Percentiles rank a stretch among this genome's conserved stretches.
phyloP scores from a whole-genome alignment of 2,113 vertebrate species.

The Cyprinodon variegatus region DNA sequence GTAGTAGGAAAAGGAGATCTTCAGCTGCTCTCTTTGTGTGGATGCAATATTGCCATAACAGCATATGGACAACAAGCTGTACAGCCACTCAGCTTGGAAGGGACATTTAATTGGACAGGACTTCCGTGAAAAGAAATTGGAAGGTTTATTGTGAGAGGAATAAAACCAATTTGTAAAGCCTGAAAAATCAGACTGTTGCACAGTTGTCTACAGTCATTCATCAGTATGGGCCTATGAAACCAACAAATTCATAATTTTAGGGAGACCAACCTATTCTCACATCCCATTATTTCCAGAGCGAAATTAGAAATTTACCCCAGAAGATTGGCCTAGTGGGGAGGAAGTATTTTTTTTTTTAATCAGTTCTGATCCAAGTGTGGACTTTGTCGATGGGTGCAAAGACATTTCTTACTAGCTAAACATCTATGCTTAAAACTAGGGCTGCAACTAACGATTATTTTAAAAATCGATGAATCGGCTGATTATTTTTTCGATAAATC shows the following conservation, averaged over 20 bases:
- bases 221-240: constrained; percentile 13
- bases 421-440: no score
- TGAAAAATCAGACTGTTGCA: constrained; percentile 49
- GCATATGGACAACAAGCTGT: constrained; percentile 75
- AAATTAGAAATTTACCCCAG: no score
- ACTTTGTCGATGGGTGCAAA: no score
- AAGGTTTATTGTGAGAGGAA: constrained; percentile 55
- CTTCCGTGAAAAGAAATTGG: constrained; percentile 55
- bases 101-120: constrained; percentile 67
- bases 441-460: no score
- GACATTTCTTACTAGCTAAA: no score
- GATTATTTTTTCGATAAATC: no score
- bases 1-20: constrained; percentile 7
- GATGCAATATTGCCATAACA: constrained; percentile 69
- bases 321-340: no score
- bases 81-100: constrained; percentile 59
- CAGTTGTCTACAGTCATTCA: constrained; percentile 38
- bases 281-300: no score
- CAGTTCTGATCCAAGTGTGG: no score
- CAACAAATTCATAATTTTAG: constrained; percentile 38
- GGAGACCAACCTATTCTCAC: constrained; percentile 11
- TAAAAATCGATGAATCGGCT: no score
- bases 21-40: constrained; percentile 56
- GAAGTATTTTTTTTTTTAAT: no score
- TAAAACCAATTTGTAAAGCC: constrained; percentile 59